Evolutionary conservation across 30 jellyfish, hydroid and myxozoan genomes (phyloP).

Genomic region (Morbakka virulenta): DNA sequence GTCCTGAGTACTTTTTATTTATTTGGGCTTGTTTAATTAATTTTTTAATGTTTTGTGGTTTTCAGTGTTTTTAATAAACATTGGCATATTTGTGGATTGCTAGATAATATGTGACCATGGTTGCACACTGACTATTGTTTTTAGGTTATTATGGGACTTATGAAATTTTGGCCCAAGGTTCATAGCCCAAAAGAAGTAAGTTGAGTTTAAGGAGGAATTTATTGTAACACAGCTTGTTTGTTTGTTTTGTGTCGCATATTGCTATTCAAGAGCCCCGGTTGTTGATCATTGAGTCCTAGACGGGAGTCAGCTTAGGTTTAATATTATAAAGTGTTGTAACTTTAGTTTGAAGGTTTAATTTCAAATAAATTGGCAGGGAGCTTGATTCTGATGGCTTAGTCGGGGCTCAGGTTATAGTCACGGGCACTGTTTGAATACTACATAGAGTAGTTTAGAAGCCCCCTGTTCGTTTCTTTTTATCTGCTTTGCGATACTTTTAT

Average conservation of each 20-base stretch:
- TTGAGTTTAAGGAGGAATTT: too few species aligned
- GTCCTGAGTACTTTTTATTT: too few species aligned
- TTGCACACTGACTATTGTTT: background rate
- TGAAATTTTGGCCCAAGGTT: constrained; percentile 93
- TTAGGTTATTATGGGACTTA: constrained; percentile 68
- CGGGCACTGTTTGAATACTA: too few species aligned
- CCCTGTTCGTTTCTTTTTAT: too few species aligned
- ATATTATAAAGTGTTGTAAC: background rate
- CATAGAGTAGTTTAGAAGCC: too few species aligned
- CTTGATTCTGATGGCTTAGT: too few species aligned
- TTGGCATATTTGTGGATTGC: background rate
- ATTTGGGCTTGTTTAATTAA: background rate
- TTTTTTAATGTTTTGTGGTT: background rate
- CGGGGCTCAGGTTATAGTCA: too few species aligned
- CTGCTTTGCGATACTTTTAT: too few species aligned
- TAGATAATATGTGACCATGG: background rate
- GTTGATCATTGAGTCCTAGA: background rate
- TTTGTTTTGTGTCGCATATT: background rate
- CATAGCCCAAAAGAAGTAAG: constrained; percentile 95
- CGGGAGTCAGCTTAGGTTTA: background rate
- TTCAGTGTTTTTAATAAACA: background rate
- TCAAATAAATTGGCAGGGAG: too few species aligned
- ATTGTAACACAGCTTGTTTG: too few species aligned
- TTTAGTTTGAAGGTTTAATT: background rate
- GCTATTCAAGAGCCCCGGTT: background rate